These are phyloP conservation scores for Pachymerium ferrugineum DNA, from an alignment of 2,888 invertebrate species.

Conservation along the genomic window DNA sequence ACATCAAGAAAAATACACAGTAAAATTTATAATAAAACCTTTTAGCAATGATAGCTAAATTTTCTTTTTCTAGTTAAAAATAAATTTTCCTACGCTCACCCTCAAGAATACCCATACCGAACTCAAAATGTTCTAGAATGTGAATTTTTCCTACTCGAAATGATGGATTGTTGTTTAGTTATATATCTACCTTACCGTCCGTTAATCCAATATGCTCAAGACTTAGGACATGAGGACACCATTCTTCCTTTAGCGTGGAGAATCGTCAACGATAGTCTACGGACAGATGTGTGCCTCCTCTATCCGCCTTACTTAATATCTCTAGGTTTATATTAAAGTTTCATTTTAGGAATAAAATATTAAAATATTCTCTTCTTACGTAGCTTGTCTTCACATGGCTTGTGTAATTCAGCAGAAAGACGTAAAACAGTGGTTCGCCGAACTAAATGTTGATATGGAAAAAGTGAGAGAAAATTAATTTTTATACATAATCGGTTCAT, in stretches of 20 bases:
- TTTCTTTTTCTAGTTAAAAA: constrained; percentile 63
- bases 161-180: constrained; percentile 96
- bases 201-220: constrained; percentile 80
- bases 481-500: background rate
- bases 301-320: constrained; percentile 94
- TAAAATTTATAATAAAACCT: too few relatives aligned
- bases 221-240: constrained; percentile 74
- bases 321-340: constrained; percentile 49
- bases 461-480: constrained; percentile 21
- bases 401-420: constrained; percentile 86
- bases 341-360: background rate
- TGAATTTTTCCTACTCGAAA: constrained; percentile 96
- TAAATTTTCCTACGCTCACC: constrained; percentile 89
- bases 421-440: constrained; percentile 94
- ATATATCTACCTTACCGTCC: constrained; percentile 96
- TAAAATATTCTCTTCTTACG: constrained; percentile 36
- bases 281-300: constrained; percentile 91
- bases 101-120: constrained; percentile 85
- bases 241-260: constrained; percentile 88
- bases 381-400: constrained; percentile 90
- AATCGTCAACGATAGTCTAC: constrained; percentile 92
- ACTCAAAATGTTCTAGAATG: constrained; percentile 94
- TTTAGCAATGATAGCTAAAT: too few relatives aligned
- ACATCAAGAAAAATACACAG: too few relatives aligned
- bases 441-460: constrained; percentile 94